Evolutionary conservation across 2,113 vertebrate genomes (phyloP).

Genomic region (Coracopsis vasa): DNA sequence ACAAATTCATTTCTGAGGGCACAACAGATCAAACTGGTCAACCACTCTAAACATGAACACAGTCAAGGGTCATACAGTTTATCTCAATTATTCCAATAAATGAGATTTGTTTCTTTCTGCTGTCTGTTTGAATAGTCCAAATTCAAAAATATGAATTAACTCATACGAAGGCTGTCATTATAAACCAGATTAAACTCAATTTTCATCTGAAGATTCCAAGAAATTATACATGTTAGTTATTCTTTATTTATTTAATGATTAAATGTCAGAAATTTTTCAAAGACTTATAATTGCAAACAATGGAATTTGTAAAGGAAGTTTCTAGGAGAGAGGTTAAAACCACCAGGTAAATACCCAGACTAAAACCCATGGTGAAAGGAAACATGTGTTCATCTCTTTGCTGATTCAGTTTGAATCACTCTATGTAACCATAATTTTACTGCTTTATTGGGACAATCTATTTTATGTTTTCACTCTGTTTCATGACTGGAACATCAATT

Average conservation of each 20-base stretch:
- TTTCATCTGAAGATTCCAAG: background rate
- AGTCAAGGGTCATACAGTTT: background rate
- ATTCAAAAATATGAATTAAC: background rate
- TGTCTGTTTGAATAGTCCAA: background rate
- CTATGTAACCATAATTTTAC: background rate
- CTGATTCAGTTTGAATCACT: conserved; percentile 2
- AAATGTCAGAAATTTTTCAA: background rate
- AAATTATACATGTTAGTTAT: background rate
- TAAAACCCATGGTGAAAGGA: background rate
- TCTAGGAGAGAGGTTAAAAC: background rate
- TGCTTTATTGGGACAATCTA: conserved; percentile 50
- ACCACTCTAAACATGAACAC: background rate
- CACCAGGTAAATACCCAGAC: background rate
- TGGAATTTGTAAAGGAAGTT: background rate
- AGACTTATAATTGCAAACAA: background rate
- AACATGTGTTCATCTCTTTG: background rate
- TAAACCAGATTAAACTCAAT: background rate
- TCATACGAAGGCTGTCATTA: background rate
- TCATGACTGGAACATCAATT: conserved; percentile 13
- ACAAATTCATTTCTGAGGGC: background rate
- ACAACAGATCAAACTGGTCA: background rate
- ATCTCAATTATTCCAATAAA: background rate
- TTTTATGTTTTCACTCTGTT: conserved; percentile 29
- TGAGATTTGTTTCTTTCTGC: background rate
- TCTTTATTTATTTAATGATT: background rate